A percentile compares a stretch with the other conserved stretches of the same genome.
Evolutionary conservation across 1,140 invertebrate species (phyloP).

Genomic region (Portunus trituberculatus): DNA sequence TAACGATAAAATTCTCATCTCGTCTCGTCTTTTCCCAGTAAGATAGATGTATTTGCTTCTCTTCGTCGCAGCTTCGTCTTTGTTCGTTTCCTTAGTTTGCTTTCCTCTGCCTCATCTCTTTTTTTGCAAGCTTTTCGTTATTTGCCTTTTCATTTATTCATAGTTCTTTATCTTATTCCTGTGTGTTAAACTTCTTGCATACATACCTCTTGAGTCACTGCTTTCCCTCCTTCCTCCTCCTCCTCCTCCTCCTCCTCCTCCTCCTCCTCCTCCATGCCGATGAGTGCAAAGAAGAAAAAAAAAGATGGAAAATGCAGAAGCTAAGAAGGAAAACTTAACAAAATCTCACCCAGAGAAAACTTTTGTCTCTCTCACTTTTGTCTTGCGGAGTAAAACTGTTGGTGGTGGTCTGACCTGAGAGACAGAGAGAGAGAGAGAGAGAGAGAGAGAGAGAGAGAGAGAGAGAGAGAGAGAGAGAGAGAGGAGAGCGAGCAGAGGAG

Average conservation of each 20-base stretch:
- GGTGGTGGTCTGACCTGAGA: neutral
- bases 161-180: no score
- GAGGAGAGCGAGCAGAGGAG: neutral
- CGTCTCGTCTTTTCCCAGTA: no score
- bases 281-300: neutral
- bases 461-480: slow-evolving; percentile 6
- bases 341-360: neutral
- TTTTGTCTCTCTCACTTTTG: slow-evolving; percentile 6
- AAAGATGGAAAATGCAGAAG: neutral
- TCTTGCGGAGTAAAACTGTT: neutral
- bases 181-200: no score
- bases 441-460: slow-evolving; percentile 7
- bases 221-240: neutral
- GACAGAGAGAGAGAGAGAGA: neutral
- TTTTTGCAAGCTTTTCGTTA: no score
- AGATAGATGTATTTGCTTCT: no score
- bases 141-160: no score
- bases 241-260: neutral
- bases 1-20: no score
- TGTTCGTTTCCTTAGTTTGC: no score
- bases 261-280: neutral
- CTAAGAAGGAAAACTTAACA: slow-evolving; percentile 13
- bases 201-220: no score
- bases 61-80: no score
- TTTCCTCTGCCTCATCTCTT: no score